Evolutionary conservation across 2,113 vertebrate species (phyloP), one percentile per base, ranked within the genome.

Genomic region (Labrus mixtus): DNA sequence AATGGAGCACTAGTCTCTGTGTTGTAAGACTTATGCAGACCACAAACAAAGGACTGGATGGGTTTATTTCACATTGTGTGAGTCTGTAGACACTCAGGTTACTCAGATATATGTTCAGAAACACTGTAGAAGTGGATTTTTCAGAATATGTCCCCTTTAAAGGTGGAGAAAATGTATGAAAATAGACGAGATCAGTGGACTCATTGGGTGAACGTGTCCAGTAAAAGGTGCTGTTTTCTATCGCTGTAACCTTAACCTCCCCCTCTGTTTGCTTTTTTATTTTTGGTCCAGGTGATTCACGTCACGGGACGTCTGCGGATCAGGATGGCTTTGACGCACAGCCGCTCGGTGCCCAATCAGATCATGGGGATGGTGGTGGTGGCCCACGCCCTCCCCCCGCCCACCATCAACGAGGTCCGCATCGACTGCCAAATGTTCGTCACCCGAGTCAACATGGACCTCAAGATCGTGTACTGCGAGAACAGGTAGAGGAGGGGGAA

Each of bases 341-440:
- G 95, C 82, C 95, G 97, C 86, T 96, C 97, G 0, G 95, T 97
- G 80, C 97, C 97, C 79, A 96, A 94, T 90, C 98, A 99, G 91
- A 97, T 99, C 92, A 98, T 99, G 95, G 98, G 98, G 62, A 97
- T 99, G 65, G 98, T 99, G 85, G 98, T 98, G 39, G 96, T 99
- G 80, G 98, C 98, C 17, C 97, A 99, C 48, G 97, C 98, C 59
- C 94, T 99, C 71, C 97, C 98, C 22, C 98, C 98, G 39, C 98
- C 98, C 72, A 99, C 98, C 57, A 98, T 99, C 94, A 99, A 99
- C 85, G 98, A 99, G 95, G 97, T 99, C 85, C 96, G 98, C 88
- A 99, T 99, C 87, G 98, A 99, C 95, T 99, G 97, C 84, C 98
- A 99, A 83, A 99, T 99, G 98, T 99, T 99, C 75, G 98, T 99